Base-by-base conservation (phyloP, 2,888 invertebrate species). In the Xylota segnis region DNA sequence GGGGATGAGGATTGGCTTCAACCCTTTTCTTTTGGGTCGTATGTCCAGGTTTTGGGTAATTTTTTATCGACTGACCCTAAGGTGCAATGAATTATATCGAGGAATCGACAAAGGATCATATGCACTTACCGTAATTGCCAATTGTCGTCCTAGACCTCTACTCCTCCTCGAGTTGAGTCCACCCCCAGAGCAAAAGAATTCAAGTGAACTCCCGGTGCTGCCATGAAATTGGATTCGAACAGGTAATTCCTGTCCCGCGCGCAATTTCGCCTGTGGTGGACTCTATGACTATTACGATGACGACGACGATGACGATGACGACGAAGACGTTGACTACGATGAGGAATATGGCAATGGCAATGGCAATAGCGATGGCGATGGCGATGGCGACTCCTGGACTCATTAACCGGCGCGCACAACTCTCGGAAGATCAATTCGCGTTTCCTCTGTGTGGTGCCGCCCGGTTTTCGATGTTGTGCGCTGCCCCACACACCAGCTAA, bases 61-160 rank as follows among this genome's bases (percentile, higher is more conserved):
- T 72, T 82, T 82, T 86, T 82, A 77, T 68, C 50, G 61, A 61
- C 29, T 77, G 81, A 82, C 81, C 86, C 86, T 58, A 58, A 86
- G 86, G 86, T 86, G 72, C 76, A 63, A 86, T 86, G 81, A 72
- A 86, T 86, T 82, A 86, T 72, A 86, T 72, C 71, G 40, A 37
- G 29, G 54, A 84, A 75, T 84, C 84, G 70, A 75, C 79, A 84
- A 65, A 84, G 79, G 70, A 75, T 84, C 79, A 78, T 72, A 76
- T 86, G 86, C 86, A 86, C 86, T 86, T 86, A 86, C 45, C 56
- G 86, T 86, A 86, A 86, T 86, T 86, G 86, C 50, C 86, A 86
- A 86, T 86, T 86, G 86, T 82, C 86, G 68, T 82, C 76, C 72
- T 66, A 50, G 79, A 65, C 58, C 50, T 23, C 18, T 71, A 58